phyloP scores from a whole-genome alignment of 1,140 invertebrate genomes.

The Drosophila insularis region DNA sequence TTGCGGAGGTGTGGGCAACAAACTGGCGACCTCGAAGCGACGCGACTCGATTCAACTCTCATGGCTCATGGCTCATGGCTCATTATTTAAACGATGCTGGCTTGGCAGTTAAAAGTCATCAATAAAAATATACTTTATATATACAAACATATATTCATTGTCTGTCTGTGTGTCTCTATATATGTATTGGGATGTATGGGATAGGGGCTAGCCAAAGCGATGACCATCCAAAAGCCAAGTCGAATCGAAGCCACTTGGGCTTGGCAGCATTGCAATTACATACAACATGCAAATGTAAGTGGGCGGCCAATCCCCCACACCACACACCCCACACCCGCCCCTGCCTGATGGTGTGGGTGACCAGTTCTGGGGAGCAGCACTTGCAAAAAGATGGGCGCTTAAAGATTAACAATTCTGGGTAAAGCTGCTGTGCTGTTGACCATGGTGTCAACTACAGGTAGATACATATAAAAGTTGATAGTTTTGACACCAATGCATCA shows the following conservation, averaged over 20 bases:
- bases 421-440: slow-evolving; percentile 32
- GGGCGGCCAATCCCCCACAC: slow-evolving; percentile 40
- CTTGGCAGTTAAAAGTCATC: slow-evolving; percentile 76
- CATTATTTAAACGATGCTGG: slow-evolving; percentile 79
- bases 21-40: slow-evolving; percentile 25
- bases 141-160: neutral
- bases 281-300: slow-evolving; percentile 72
- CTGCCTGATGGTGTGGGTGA: no score
- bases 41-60: slow-evolving; percentile 27
- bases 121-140: slow-evolving; percentile 50
- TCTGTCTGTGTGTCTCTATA: neutral
- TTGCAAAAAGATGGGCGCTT: slow-evolving; percentile 1
- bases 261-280: slow-evolving; percentile 49
- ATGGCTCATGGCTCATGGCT: slow-evolving; percentile 46
- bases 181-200: neutral
- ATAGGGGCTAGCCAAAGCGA: slow-evolving; percentile 54
- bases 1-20: slow-evolving; percentile 44
- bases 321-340: no score
- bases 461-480: no score
- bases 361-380: slow-evolving; percentile 1
- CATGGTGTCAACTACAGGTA: slow-evolving; percentile 23
- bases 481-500: no score
- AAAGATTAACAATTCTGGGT: neutral
- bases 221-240: slow-evolving; percentile 47
- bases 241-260: slow-evolving; percentile 40